These are phyloP conservation scores for Odobenus rosmarus DNA, from an alignment of 2,113 vertebrate species.

Conservation along the genomic window DNA sequence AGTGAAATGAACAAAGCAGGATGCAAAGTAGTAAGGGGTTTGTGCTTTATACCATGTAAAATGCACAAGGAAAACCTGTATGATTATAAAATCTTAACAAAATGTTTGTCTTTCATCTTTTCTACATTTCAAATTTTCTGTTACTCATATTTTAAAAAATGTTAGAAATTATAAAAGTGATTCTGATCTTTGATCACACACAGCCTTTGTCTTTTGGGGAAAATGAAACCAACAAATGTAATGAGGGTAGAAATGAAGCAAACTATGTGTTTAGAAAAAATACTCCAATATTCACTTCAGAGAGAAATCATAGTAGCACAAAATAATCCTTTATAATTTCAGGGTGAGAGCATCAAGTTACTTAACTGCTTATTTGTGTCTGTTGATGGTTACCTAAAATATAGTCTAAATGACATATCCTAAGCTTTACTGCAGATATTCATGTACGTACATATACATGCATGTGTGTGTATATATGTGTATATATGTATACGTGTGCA, in stretches of 20 bases:
- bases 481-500: too few species aligned
- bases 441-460: neutral
- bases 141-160: neutral
- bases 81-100: neutral
- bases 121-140: neutral
- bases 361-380: neutral
- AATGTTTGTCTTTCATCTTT: neutral
- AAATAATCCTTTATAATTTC: neutral
- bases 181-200: constrained; percentile 15
- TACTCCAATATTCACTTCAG: neutral
- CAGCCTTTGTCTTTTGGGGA: neutral
- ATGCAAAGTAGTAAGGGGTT: neutral
- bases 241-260: neutral
- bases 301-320: neutral
- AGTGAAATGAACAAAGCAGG: neutral
- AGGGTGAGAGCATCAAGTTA: neutral
- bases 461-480: neutral
- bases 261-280: neutral
- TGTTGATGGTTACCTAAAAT: neutral
- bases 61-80: neutral
- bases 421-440: neutral
- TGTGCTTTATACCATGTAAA: neutral
- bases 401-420: neutral
- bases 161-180: neutral
- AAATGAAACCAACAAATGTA: neutral